A percentile compares a stretch with the other conserved stretches of the same genome.
Evolutionary conservation across 1,140 invertebrate genomes (phyloP).

Genomic region (Drosophila repletoides): DNA sequence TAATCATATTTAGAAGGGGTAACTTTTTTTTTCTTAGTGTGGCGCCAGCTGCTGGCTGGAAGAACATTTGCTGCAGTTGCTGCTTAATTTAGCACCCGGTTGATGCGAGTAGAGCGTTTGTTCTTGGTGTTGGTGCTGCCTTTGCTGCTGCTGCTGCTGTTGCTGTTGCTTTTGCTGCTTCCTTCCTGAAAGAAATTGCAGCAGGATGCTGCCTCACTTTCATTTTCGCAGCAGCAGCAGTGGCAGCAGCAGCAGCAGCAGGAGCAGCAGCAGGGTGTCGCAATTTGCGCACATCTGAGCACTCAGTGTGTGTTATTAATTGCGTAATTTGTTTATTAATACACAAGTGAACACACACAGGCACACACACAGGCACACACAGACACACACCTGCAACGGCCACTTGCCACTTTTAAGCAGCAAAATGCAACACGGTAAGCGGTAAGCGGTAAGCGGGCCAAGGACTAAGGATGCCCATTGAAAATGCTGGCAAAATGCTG

Average conservation of each 20-base stretch:
- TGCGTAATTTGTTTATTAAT: slow-evolving; percentile 77
- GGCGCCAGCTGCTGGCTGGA: not conserved
- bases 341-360: slow-evolving; percentile 44
- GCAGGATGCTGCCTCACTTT: slow-evolving; percentile 7
- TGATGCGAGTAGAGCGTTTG: slow-evolving; percentile 1
- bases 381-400: not conserved
- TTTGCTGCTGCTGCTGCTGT: not conserved
- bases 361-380: slow-evolving; percentile 5
- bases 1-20: too few species aligned
- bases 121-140: not conserved
- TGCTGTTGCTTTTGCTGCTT: not conserved
- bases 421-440: not conserved
- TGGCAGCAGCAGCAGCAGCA: too few species aligned
- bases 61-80: not conserved
- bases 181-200: slow-evolving; percentile 11
- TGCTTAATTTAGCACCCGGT: slow-evolving; percentile 39
- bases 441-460: slow-evolving; percentile 12
- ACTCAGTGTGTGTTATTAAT: slow-evolving; percentile 75
- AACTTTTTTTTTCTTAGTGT: too few species aligned
- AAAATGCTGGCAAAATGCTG: not conserved
- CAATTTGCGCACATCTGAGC: slow-evolving; percentile 69
- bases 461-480: slow-evolving; percentile 5
- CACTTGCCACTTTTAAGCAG: too few species aligned
- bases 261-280: slow-evolving; percentile 48
- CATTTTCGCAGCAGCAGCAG: slow-evolving; percentile 30